Base-by-base conservation (phyloP, 2,113 vertebrate genomes). In the Cyanoliseus patagonus region DNA sequence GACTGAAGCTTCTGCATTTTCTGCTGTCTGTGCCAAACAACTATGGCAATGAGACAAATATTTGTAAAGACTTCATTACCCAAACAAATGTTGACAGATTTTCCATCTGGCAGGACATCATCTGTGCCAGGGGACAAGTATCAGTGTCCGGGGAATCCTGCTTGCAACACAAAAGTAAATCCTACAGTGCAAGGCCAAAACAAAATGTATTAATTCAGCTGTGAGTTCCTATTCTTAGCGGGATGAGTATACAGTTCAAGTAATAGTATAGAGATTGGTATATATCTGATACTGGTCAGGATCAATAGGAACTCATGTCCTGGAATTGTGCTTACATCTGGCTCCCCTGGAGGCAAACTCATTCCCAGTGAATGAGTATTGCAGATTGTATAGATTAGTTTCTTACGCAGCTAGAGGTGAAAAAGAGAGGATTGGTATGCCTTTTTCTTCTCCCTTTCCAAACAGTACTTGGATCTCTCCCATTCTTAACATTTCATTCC, bases 91-190 rank as follows among this genome's bases (percentile, higher is more conserved):
- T 51, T 91, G 92, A 91, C 91, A 94, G 89, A 91, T 92, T 89
- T 95, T 95, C 96, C 95, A 95, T 82, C 80, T 97, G 95, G 95
- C 92, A 96, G 95, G 92, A 95, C 91, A 96, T 86, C 82, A 96
- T 88, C 91, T 92, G 80, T 92, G 94, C 85, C 80, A 92, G 81
- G 74, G 93, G 57, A 77, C 81, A 77, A 83, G 59, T 52, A 33
- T 39, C 70, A 69, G 73, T 62, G 87, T 84, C 94, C 80, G 68
- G 84, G 78, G 77, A 90, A 78, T 59, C 86, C 89, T 79, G 78
- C n/a, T 91, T 90, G 93, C 92, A 94, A 88, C 55, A 91, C 15
- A 81, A 55, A 69, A 78, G 62, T 59, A 57, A 92, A 74, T 44
- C 25, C 81, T 86, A 57, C n/a, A 77, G 78, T 52, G 31, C 35